A percentile compares a stretch with the other conserved stretches of the same genome.
Conservation (phyloP, 37 sponge, comb jelly and placozoan genomes). For the Aplysina aerophoba region DNA sequence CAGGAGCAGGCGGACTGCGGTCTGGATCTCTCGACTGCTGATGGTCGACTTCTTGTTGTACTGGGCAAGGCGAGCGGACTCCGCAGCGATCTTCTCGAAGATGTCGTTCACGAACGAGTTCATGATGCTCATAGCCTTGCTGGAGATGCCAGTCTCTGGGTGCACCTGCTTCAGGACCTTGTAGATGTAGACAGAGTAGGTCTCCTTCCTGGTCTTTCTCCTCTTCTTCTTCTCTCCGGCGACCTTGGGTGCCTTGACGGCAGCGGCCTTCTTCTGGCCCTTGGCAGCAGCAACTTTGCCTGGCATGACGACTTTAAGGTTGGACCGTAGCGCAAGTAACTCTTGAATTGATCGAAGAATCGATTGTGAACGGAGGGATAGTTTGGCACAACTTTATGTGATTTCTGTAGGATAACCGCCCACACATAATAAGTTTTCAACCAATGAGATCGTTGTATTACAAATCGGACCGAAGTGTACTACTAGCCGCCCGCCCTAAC, state of each 20-base stretch:
- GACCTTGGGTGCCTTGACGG: conserved; percentile 33
- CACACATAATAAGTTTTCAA: too few species aligned
- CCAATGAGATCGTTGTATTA: too few species aligned
- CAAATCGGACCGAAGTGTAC: too few species aligned
- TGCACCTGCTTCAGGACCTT: conserved; percentile 97
- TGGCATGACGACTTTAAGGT: background rate
- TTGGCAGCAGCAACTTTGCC: conserved; percentile 34
- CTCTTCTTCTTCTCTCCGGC: conserved; percentile 70
- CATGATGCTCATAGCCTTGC: conserved; percentile 98
- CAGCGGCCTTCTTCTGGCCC: conserved; percentile 48
- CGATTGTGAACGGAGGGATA: too few species aligned
- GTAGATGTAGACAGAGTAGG: conserved; percentile 98
- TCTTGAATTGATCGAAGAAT: too few species aligned
- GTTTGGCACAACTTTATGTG: too few species aligned
- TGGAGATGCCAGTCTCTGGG: conserved; percentile 96
- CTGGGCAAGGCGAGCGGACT: conserved; percentile 91
- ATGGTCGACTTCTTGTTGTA: conserved; percentile 96
- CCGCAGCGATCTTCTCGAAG: conserved; percentile 92
- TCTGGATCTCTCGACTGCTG: conserved; percentile 93
- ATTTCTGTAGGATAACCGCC: too few species aligned
- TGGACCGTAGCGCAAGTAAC: too few species aligned
- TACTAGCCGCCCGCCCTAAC: too few species aligned
- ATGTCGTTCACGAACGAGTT: conserved; percentile 97
- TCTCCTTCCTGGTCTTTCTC: conserved; percentile 76
- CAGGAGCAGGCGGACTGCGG: conserved; percentile 92